These are phyloP conservation scores for Drosophila greeni DNA, from an alignment of 2,888 invertebrate species.

Conservation along the genomic window DNA sequence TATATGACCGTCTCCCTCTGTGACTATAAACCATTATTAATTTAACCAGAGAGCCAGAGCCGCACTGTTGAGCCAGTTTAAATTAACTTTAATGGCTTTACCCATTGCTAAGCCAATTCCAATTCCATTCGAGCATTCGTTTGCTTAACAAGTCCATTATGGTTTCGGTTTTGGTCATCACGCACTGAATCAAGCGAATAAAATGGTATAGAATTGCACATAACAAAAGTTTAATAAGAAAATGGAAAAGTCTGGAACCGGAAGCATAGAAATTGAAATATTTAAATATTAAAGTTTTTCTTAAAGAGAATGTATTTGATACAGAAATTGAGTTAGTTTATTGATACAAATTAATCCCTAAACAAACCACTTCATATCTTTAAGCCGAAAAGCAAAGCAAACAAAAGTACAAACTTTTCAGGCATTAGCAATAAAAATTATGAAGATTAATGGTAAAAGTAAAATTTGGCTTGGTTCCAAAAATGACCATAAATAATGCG, in stretches of 20 bases:
- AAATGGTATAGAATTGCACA: not conserved
- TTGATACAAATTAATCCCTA: not conserved
- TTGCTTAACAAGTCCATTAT: conserved; percentile 68
- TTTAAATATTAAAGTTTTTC: not conserved
- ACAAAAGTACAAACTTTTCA: conserved; percentile 26
- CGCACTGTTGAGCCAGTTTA: conserved; percentile 50
- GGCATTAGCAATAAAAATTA: conserved; percentile 59
- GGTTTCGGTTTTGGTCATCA: conserved; percentile 24
- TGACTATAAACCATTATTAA: conserved; percentile 65
- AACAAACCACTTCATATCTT: not conserved
- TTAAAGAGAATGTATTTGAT: not conserved
- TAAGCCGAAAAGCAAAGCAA: not conserved
- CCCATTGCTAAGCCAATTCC: conserved; percentile 55
- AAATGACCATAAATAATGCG: conserved; percentile 35
- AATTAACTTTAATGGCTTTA: conserved; percentile 58
- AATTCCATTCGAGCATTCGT: conserved; percentile 55
- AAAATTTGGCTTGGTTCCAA: conserved; percentile 33
- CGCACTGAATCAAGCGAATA: not conserved
- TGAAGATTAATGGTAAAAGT: conserved; percentile 61
- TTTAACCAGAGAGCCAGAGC: conserved; percentile 47
- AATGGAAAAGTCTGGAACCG: no score
- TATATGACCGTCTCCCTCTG: conserved; percentile 18
- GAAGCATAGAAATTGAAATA: no score
- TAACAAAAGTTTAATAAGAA: not conserved
- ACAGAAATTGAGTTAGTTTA: not conserved